Evolutionary conservation across 92 coral and sea anemone species (phyloP), one percentile per base, ranked within the genome.

Genomic region (Micromussa lordhowensis): DNA sequence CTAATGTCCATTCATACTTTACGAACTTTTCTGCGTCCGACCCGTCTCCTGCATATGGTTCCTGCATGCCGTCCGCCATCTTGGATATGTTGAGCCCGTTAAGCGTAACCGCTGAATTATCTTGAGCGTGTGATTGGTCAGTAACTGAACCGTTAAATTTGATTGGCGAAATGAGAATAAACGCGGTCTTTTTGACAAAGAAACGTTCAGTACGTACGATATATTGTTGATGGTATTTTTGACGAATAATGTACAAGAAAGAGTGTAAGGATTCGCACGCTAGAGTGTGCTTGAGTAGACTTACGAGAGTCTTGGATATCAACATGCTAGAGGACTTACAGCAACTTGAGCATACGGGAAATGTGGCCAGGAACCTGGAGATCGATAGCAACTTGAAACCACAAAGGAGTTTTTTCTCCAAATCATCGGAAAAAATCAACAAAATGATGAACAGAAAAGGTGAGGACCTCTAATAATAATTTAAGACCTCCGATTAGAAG

Each of bases 251-350:
- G 99, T 93, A 85, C 87, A 95, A 87, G 85, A 96, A 92, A 75
- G 99, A 96, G 32, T 80, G 78, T 24, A 89, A 91, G 77, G 99
- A 96, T 84, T 95, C 98, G 61, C 92, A 96, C 83, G 96, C 96
- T 54, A 88, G 95, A 78, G 94, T 93, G 44, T 93, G 96, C 61
- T 91, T 96, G 17, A 95, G 99, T 36, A 84, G 95, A 90, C 91
- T 96, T 64, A 92, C 98, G 5, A 85, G 98, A 85, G 78, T 96
- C 44, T 92, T 96, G 74, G 99, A 96, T 89, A 75, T 96, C 18
- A 94, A 93, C 70, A 88, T 96, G 80, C 88, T 96, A 44, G 98
- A 96, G 87, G 96, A 95, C 53, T 68, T 96, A 55, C 99, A 96
- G 82, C 93, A 89, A 57, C 94, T 94, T 30, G 99, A 95, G 91